Percentiles rank a stretch among this genome's conserved stretches.
Conservation (phyloP, 1,140 invertebrate genomes). For the Galleria mellonella region DNA sequence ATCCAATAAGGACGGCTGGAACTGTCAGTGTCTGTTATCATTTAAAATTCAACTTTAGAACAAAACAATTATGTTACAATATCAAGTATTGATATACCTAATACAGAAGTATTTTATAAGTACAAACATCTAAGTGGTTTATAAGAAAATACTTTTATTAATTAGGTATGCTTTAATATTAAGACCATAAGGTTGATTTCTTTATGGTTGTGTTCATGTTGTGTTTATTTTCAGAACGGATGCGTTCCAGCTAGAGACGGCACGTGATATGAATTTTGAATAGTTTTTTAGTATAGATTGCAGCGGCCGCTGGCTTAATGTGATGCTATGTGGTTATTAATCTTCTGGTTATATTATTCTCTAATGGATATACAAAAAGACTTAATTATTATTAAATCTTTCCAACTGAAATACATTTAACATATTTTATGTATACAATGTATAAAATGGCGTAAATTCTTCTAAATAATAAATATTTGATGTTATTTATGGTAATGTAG, state of each 20-base stretch:
- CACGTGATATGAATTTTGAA: background rate
- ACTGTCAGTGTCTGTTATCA: background rate
- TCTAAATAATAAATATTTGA: too few relatives aligned
- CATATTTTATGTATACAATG: too few relatives aligned
- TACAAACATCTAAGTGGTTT: too few relatives aligned
- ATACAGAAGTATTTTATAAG: background rate
- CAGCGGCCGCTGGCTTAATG: background rate
- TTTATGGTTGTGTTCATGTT: background rate
- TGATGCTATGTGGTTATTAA: too few relatives aligned
- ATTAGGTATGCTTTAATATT: background rate
- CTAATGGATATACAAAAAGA: too few relatives aligned
- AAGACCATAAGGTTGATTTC: background rate
- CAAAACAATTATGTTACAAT: background rate
- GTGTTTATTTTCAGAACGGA: background rate
- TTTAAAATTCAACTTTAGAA: background rate
- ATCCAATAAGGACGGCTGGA: conserved; percentile 6
- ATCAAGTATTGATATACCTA: background rate
- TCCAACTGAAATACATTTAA: too few relatives aligned
- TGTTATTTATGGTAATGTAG: too few relatives aligned
- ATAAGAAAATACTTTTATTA: background rate
- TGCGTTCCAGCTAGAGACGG: conserved; percentile 1
- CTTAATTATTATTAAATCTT: too few relatives aligned
- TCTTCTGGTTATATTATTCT: too few relatives aligned
- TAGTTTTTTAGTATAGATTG: conserved; percentile 1
- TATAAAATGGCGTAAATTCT: too few relatives aligned